phyloP scores from a whole-genome alignment of 2,797 vertebrate genomes.

The Sphenodon punctatus region DNA sequence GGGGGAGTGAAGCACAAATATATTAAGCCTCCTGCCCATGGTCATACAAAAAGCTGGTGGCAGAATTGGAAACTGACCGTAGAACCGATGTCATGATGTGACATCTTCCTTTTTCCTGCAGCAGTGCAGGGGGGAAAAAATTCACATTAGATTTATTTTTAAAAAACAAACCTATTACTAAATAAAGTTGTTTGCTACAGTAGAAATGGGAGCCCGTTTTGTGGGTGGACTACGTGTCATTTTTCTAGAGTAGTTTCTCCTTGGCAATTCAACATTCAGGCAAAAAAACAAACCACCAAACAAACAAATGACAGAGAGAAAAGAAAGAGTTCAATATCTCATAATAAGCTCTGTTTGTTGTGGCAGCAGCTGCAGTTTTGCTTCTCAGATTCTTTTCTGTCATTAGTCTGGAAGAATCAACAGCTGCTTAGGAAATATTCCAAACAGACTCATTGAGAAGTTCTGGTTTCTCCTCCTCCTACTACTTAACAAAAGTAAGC shows the following conservation, averaged over 20 bases:
- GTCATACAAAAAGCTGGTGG: fast-evolving
- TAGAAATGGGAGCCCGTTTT: constrained; percentile 9
- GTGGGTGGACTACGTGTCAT: background rate
- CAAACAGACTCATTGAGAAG: constrained; percentile 52
- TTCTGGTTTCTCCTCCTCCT: constrained; percentile 42
- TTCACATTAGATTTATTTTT: background rate
- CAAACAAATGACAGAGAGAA: constrained; percentile 48
- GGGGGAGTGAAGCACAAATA: constrained; percentile 6
- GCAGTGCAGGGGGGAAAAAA: too few species aligned
- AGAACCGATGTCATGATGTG: too few species aligned
- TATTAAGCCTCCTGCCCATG: background rate
- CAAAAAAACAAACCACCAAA: constrained; percentile 26
- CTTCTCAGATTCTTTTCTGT: constrained; percentile 62
- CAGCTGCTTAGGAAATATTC: constrained; percentile 66
- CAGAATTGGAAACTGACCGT: background rate
- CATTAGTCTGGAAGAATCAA: constrained; percentile 55
- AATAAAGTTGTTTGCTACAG: background rate
- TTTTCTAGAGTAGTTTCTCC: constrained; percentile 32
- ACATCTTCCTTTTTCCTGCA: too few species aligned
- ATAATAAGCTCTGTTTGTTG: constrained; percentile 54
- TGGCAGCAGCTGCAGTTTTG: constrained; percentile 64
- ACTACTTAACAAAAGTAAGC: constrained; percentile 25
- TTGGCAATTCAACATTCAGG: constrained; percentile 9
- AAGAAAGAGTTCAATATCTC: constrained; percentile 8
- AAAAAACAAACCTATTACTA: background rate